Evolutionary conservation across 2,113 vertebrate species (phyloP), one percentile per base, ranked within the genome.

Genomic region (Peromyscus californicus): DNA sequence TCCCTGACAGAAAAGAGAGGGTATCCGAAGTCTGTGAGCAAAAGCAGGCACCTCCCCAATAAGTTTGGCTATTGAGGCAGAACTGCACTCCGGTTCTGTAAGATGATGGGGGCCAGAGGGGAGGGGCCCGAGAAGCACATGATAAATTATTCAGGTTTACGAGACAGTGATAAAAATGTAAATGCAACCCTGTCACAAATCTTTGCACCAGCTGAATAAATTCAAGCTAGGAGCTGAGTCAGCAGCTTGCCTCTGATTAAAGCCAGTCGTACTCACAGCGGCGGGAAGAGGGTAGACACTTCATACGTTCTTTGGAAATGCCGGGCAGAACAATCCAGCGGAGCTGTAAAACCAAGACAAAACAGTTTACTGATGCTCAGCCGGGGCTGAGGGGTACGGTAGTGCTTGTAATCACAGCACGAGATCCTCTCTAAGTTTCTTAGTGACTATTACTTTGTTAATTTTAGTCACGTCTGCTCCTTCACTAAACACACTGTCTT

Each of bases 111-210:
- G 59, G 39, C 21, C 4, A 51, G 82, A n/a, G 33, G 75, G 12
- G 69, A 67, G 67, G 45, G n/a, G 13, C n/a, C 57, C 92, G 48
- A 91, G 51, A 93, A 70, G 78, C 94, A 80, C 67, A 91, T 65
- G 93, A 97, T 96, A 97, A 97, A 98, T 97, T 97, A 97, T 98
- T 96, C 98, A 96, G 82, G 94, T 91, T 95, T 94, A 98, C 86
- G 54, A 97, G 94, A 78, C 72, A 93, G 97, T 91, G 95, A 96
- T 98, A 96, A 97, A 98, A 97, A 96, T 96, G 96, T 95, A 97
- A 97, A 97, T 94, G 78, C 31, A 91, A 45, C 74, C 67, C 82
- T 79, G 91, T 65, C 91, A 93, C 82, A 76, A 96, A 87, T 95
- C 96, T 93, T 92, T 96, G 86, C 97, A 97, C 76, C 91, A 94